phyloP scores from a whole-genome alignment of 2,113 vertebrate species.

The Ophthalmolycus amberensis region DNA sequence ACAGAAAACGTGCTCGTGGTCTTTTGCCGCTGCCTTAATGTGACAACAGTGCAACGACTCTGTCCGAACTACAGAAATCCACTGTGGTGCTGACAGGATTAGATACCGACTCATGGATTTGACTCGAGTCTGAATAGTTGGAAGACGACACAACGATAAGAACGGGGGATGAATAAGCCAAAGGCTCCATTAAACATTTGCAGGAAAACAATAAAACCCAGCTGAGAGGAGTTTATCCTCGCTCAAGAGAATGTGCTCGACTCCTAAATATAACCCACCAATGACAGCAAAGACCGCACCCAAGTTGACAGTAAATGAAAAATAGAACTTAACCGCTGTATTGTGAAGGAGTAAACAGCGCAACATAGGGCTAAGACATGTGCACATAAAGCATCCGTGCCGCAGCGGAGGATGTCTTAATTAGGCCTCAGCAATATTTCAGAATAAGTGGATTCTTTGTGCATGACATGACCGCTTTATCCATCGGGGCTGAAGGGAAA shows the following conservation, averaged over 20 bases:
- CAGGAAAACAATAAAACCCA: slow-evolving; percentile 27
- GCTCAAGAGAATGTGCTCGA: not conserved
- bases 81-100: slow-evolving; percentile 10
- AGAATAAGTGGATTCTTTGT: slow-evolving; percentile 4
- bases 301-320: slow-evolving; percentile 30
- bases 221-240: slow-evolving; percentile 33
- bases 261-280: slow-evolving; percentile 35
- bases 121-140: slow-evolving; percentile 13
- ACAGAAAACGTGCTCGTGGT: not conserved
- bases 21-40: slow-evolving; percentile 10
- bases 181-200: slow-evolving; percentile 27
- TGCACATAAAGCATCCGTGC: slow-evolving; percentile 3
- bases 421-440: slow-evolving; percentile 44
- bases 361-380: not conserved
- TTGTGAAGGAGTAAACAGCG: slow-evolving; percentile 9
- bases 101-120: slow-evolving; percentile 36
- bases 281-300: not conserved
- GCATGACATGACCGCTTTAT: slow-evolving; percentile 10
- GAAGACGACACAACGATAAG: not conserved
- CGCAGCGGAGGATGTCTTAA: slow-evolving; percentile 41
- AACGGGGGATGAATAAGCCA: slow-evolving; percentile 17
- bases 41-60: not conserved
- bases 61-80: not conserved
- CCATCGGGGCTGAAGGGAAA: slow-evolving; percentile 29
- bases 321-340: slow-evolving; percentile 12